These are phyloP conservation scores for Chiroxiphia lanceolata DNA, from an alignment of 2,797 vertebrate species.

Conservation along the genomic window DNA sequence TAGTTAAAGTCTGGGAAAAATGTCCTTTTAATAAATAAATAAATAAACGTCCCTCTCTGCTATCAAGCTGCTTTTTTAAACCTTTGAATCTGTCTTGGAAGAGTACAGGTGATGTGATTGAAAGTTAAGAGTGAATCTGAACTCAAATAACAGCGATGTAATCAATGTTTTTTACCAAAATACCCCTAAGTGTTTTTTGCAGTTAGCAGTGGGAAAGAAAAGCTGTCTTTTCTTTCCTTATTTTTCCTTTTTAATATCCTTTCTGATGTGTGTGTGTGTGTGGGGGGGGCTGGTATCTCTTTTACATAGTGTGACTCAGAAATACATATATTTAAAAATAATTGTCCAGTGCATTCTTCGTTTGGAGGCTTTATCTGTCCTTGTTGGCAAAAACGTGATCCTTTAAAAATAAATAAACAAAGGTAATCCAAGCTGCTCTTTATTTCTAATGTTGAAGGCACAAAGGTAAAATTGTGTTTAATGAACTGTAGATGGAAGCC, in stretches of 20 bases:
- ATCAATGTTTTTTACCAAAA: background rate
- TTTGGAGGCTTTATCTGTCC: background rate
- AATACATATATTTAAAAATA: background rate
- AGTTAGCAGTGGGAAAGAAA: background rate
- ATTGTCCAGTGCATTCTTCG: background rate
- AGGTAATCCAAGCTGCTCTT: background rate
- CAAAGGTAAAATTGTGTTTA: background rate
- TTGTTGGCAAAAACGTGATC: background rate
- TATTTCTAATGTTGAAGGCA: background rate
- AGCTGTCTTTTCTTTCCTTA: background rate
- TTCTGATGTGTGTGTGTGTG: background rate
- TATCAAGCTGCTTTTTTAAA: constrained; percentile 61
- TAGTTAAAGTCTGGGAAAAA: constrained; percentile 81
- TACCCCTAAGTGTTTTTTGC: background rate
- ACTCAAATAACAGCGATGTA: background rate
- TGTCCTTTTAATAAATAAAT: constrained; percentile 68
- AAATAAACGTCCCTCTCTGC: constrained; percentile 17
- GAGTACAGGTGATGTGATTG: constrained; percentile 47
- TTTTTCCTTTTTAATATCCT: background rate
- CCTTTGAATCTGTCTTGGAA: constrained; percentile 68
- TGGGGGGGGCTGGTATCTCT: background rate
- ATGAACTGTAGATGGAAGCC: constrained; percentile 29
- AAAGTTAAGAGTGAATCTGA: constrained; percentile 45
- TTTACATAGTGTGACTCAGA: background rate
- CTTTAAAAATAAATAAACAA: background rate